These are phyloP conservation scores for Drosophila micromelanica DNA, from an alignment of 1,140 invertebrate species.

Conservation along the genomic window DNA sequence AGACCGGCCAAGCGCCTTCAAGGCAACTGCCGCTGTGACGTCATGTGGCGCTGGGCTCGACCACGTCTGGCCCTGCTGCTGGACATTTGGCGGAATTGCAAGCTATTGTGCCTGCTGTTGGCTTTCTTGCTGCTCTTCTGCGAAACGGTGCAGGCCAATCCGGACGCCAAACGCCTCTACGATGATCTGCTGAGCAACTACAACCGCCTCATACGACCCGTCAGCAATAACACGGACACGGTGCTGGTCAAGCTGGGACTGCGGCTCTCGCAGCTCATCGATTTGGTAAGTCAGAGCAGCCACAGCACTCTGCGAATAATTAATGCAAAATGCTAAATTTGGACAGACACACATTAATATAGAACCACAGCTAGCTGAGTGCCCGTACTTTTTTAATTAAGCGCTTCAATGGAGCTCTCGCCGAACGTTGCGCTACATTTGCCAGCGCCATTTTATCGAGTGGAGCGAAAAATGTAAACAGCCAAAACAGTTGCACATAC, in stretches of 20 bases:
- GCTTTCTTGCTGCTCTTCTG: constrained; percentile 72
- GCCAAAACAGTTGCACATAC: constrained; percentile 35
- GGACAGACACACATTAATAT: constrained; percentile 6
- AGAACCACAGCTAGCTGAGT: constrained; percentile 14
- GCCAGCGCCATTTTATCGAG: constrained; percentile 33
- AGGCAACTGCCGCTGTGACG: constrained; percentile 61
- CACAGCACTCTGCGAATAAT: constrained; percentile 46
- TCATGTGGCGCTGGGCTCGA: constrained; percentile 61
- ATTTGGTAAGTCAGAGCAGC: constrained; percentile 89
- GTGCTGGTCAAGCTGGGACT: constrained; percentile 96
- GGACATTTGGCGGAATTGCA: constrained; percentile 74
- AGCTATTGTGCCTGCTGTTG: constrained; percentile 70
- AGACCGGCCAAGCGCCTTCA: constrained; percentile 60
- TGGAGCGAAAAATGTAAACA: constrained; percentile 37
- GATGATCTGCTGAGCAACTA: constrained; percentile 98
- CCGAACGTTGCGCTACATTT: constrained; percentile 66
- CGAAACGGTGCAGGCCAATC: constrained; percentile 87
- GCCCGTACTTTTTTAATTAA: constrained; percentile 68
- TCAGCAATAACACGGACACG: constrained; percentile 96
- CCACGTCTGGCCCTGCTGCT: constrained; percentile 41
- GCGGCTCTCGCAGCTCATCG: constrained; percentile 96
- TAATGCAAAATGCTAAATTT: constrained; percentile 58
- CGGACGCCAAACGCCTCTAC: constrained; percentile 96
- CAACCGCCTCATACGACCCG: constrained; percentile 97
- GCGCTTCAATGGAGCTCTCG: constrained; percentile 42